These are phyloP conservation scores for Drosophila eohydei DNA, from an alignment of 2,888 invertebrate species.

Conservation along the genomic window DNA sequence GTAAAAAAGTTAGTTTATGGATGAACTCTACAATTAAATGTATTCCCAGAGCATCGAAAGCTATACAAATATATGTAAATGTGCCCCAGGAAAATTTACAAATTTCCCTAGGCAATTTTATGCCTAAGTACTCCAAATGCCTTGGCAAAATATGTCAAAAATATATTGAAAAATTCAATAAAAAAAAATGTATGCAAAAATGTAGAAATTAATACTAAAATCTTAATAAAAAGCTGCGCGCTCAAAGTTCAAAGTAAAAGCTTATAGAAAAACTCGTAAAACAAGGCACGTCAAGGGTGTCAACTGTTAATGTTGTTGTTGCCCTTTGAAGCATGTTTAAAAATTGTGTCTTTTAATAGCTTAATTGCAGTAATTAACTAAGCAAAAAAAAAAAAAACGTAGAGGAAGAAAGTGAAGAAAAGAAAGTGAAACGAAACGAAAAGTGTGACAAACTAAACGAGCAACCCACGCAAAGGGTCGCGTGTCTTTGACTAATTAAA, in stretches of 20 bases:
- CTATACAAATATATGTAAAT: neutral
- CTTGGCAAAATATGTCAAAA: neutral
- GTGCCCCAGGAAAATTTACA: neutral
- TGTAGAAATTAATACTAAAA: neutral
- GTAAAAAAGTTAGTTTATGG: neutral
- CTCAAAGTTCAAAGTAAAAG: constrained; percentile 33
- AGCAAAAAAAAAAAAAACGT: neutral
- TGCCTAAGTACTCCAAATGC: neutral
- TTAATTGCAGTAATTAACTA: constrained; percentile 74
- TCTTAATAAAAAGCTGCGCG: neutral
- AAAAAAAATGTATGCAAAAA: neutral
- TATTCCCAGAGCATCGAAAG: neutral
- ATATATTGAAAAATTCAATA: neutral
- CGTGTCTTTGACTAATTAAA: constrained; percentile 64
- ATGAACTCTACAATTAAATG: neutral
- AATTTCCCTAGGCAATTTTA: neutral
- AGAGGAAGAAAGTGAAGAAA: constrained; percentile 64
- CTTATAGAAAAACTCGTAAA: neutral
- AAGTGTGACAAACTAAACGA: constrained; percentile 49
- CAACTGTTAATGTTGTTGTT: constrained; percentile 28
- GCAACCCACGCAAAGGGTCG: constrained; percentile 56
- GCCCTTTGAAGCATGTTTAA: constrained; percentile 24
- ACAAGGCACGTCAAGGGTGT: constrained; percentile 38
- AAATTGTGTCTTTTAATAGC: constrained; percentile 52
- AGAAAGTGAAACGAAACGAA: constrained; percentile 52